Base-by-base conservation (phyloP, 2,888 invertebrate species). In the Aphelenchoides bicaudatus region DNA sequence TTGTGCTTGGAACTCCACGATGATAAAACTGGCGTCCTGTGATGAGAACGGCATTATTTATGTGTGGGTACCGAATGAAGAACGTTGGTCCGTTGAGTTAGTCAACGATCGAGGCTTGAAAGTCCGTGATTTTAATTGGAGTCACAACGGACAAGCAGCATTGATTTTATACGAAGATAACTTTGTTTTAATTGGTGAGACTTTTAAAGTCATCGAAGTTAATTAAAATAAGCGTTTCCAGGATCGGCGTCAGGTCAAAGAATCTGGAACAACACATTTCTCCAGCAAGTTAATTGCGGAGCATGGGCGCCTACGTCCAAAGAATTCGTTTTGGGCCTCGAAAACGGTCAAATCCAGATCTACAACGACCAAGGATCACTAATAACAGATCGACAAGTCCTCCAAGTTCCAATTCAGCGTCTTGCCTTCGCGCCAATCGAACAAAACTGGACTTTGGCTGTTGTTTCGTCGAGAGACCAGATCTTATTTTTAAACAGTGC, bases 41-140 rank as follows among this genome's bases (percentile, higher is more conserved):
- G 96, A 96, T 84, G 89, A 89, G 76, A 90, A 90, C 1, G 74
- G 96, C 1, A 91, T 96, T 58, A 96, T 96, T 79, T 96, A 96
- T 82, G 94, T 98, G 27, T 98, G 96, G 96, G 93, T 96, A 78
- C 93, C 94, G 81, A 94, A 94, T 82, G 96, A 98, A 80, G 94
- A 92, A 39, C 86, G 94, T 43, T 98, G 96, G 96, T 92, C 92
- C 71, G 94, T 98, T 75, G 96, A 98, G 82, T 85, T 98, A 69
- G 96, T 98, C 81, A 98, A 98, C 82, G 96, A 98, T 82, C 85
- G 96, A 39, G 62, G 56, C 13, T 54, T 67, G 13, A 69, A 81
- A 79, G 93, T 94, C 62, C 93, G 92, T 19, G 92, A 96, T 82
- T 93, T 98, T 83, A 89, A 91, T 19, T 98, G 96, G 96, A 92